These are phyloP conservation scores for Strongylocentrotus purpuratus DNA, from an alignment of 35 echinoderm and acorn worm species.

Conservation along the genomic window DNA sequence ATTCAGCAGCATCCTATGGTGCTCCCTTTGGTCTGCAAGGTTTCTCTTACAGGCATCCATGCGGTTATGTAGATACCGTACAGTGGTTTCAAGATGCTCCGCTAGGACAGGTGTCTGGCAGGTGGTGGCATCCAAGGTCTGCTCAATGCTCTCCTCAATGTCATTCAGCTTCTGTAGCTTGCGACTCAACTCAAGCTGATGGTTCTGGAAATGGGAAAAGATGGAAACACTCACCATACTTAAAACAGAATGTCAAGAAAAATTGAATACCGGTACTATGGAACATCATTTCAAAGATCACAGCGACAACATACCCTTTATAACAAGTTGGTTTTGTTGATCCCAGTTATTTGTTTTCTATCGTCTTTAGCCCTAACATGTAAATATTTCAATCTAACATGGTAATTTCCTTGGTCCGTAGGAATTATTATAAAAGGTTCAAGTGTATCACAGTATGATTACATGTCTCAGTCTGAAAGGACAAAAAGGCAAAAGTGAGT, in stretches of 20 bases:
- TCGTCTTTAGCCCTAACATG: no score
- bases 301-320: not conserved
- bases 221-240: not conserved
- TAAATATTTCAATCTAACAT: no score
- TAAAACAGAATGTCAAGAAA: not conserved
- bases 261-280: not conserved
- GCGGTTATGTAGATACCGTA: conserved; percentile 54
- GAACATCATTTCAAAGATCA: not conserved
- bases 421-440: no score
- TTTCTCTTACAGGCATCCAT: conserved; percentile 74
- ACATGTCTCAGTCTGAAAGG: no score
- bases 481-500: not conserved
- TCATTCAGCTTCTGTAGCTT: conserved; percentile 84
- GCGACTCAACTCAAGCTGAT: conserved; percentile 72
- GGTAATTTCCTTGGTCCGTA: no score
- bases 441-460: no score
- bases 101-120: conserved; percentile 45
- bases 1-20: conserved; percentile 59
- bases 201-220: conserved; percentile 52
- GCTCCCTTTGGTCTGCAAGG: conserved; percentile 59
- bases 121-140: conserved; percentile 46
- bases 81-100: conserved; percentile 52
- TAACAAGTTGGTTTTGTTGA: no score
- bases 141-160: conserved; percentile 60
- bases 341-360: no score